These are phyloP conservation scores for Scaptodrosophila lebanonensis DNA, from an alignment of 1,140 invertebrate genomes.

Conservation along the genomic window DNA sequence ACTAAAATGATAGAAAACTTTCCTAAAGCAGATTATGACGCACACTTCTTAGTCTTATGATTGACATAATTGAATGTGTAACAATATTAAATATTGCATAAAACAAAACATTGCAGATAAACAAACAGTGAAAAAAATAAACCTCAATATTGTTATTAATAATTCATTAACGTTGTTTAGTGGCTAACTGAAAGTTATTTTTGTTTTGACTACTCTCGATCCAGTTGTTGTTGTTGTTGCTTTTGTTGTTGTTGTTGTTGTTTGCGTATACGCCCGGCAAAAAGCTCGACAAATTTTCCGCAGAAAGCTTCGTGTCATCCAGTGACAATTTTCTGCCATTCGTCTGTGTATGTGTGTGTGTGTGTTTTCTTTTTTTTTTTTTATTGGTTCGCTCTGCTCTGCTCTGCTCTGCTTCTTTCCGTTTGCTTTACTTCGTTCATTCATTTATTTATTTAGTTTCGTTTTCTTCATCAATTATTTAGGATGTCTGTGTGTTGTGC, in stretches of 20 bases:
- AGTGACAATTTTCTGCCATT: slow-evolving; percentile 58
- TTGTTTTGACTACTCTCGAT: not conserved
- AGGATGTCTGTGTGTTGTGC: slow-evolving; percentile 37
- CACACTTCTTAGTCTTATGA: too few relatives aligned
- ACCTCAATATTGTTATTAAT: slow-evolving; percentile 56
- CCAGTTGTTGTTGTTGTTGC: slow-evolving; percentile 2
- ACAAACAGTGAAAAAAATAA: slow-evolving; percentile 32
- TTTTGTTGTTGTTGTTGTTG: slow-evolving; percentile 24
- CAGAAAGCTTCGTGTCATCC: slow-evolving; percentile 70
- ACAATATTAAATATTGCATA: slow-evolving; percentile 52
- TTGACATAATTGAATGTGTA: slow-evolving; percentile 64
- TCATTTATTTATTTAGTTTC: slow-evolving; percentile 71
- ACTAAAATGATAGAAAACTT: too few relatives aligned
- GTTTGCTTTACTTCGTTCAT: slow-evolving; percentile 36
- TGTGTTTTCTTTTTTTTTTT: not conserved
- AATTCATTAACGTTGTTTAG: slow-evolving; percentile 55
- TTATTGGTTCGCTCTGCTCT: slow-evolving; percentile 4
- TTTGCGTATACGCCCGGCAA: too few relatives aligned
- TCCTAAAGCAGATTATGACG: too few relatives aligned
- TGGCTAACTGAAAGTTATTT: slow-evolving; percentile 31
- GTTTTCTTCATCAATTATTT: slow-evolving; percentile 62
- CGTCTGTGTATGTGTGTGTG: not conserved
- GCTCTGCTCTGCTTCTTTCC: slow-evolving; percentile 5
- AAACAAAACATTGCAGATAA: slow-evolving; percentile 31
- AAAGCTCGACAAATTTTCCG: slow-evolving; percentile 27